Evolutionary conservation across 2,888 invertebrate genomes (phyloP).

Genomic region (Cryptocephalus primarius): DNA sequence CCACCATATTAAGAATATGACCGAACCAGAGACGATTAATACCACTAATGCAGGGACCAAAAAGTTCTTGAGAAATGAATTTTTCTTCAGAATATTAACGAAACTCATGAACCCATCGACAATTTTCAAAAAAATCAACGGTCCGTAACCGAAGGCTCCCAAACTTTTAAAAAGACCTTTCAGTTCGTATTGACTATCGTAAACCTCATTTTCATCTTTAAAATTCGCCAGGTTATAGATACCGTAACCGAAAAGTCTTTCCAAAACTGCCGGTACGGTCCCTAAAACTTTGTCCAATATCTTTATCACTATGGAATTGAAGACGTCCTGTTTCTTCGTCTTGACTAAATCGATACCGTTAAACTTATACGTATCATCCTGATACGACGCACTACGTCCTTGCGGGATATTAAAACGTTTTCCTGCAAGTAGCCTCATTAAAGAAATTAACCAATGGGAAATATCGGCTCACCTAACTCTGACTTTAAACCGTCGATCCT

Average conservation of each 20-base stretch:
- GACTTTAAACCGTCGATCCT: constrained; percentile 22
- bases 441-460: background rate
- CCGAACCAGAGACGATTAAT: constrained; percentile 23
- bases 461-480: constrained; percentile 28
- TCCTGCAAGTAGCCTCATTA: background rate
- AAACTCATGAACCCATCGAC: constrained; percentile 25
- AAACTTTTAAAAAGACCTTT: constrained; percentile 20
- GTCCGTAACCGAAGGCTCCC: constrained; percentile 28
- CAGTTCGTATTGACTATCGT: constrained; percentile 10
- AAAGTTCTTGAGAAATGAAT: constrained; percentile 30
- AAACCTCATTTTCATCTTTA: constrained; percentile 7
- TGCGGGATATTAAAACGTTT: background rate
- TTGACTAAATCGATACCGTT: background rate
- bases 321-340: constrained; percentile 10
- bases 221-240: constrained; percentile 13
- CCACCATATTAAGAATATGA: constrained; percentile 34
- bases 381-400: background rate
- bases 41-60: constrained; percentile 27
- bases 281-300: constrained; percentile 29
- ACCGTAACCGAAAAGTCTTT: constrained; percentile 22
- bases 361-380: too few relatives aligned
- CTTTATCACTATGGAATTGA: constrained; percentile 21
- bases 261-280: constrained; percentile 22
- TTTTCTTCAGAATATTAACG: constrained; percentile 26
- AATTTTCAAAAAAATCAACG: constrained; percentile 28